Evolutionary conservation across 2,113 vertebrate species (phyloP), one percentile per base, ranked within the genome.

Genomic region (Siphamia tubifer): DNA sequence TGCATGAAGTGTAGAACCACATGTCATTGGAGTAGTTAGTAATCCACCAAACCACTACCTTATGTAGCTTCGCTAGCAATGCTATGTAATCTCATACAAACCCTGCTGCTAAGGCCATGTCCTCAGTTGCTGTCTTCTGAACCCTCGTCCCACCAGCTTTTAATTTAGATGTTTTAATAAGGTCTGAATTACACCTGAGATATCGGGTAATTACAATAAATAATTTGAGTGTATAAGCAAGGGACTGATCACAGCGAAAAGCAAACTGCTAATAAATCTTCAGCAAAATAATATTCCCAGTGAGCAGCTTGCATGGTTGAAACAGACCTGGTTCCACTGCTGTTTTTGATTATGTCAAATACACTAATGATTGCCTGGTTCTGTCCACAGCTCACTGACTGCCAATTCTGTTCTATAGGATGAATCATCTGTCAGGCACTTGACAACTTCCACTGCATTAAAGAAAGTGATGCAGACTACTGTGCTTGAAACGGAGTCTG

Each of bases 281-380:
- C 1, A 73, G 12, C 5, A 55, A 40, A 69, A 36, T 17, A 60
- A 45, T 64, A 56, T 71, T 65, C 62, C 43, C 58, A 69, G 49
- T 32, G 67, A 75, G 35, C 38, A 42, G 34, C 31, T 67, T 27
- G 8, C 11, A 27, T 23, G 49, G 60, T 53, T 82, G 54, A 57
- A 71, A 45, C 16, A 28, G 55, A 71, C 51, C 40, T 44, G 6
- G 39, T 60, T 58, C 53, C 39, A 17, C 64, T 54, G 43, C 73
- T 81, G 74, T 54, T 85, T 86, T 68, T 74, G 38, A 73, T 86
- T 79, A 75, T 53, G 60, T 71, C 30, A 76, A 40, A 63, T 67
- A 62, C 43, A 19, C 63, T 72, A 76, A 76, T 78, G 60, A 76
- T 57, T 35, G 40, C 49, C 47, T 52, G 40, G 34, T 53, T 82